Percentiles rank a stretch among this genome's conserved stretches.
phyloP scores from a whole-genome alignment of 2,888 invertebrate genomes.

The Tinea semifulvella region DNA sequence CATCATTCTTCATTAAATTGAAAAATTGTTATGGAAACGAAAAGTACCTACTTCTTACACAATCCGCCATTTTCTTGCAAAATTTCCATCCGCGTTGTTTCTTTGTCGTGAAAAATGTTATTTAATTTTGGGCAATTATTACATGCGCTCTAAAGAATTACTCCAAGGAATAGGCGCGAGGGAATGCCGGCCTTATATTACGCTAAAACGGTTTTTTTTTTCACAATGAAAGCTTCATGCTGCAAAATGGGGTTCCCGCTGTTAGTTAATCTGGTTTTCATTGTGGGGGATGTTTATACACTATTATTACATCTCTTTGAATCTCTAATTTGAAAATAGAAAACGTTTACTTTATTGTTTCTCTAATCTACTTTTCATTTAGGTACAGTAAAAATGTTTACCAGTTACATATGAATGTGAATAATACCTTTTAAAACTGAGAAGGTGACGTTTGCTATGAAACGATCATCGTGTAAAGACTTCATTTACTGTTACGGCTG shows the following conservation, averaged over 20 bases:
- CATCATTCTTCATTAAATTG: constrained; percentile 47
- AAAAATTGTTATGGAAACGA: constrained; percentile 43
- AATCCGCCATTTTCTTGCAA: constrained; percentile 42
- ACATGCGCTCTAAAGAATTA: constrained; percentile 62
- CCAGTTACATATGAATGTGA: too few relatives aligned
- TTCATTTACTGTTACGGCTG: too few relatives aligned
- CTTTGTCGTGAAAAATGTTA: constrained; percentile 61
- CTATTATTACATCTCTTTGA: constrained; percentile 32
- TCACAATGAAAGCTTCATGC: constrained; percentile 49
- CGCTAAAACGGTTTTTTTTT: constrained; percentile 39
- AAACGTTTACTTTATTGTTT: constrained; percentile 2
- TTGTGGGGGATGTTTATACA: constrained; percentile 20
- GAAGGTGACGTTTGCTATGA: too few relatives aligned
- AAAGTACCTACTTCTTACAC: constrained; percentile 38
- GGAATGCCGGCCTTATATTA: constrained; percentile 47
- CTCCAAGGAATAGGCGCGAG: constrained; percentile 57
- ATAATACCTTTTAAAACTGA: too few relatives aligned
- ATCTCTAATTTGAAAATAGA: constrained; percentile 13
- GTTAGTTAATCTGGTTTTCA: constrained; percentile 44
- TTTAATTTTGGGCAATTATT: constrained; percentile 64
- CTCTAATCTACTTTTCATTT: too few relatives aligned
- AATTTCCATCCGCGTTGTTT: constrained; percentile 50
- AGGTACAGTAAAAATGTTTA: too few relatives aligned
- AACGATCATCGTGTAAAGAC: too few relatives aligned
- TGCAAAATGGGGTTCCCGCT: constrained; percentile 48